A percentile compares a stretch with the other conserved stretches of the same genome.
Conservation (phyloP, 2,888 invertebrate species). For the Hermaeophaga mercurialis region DNA sequence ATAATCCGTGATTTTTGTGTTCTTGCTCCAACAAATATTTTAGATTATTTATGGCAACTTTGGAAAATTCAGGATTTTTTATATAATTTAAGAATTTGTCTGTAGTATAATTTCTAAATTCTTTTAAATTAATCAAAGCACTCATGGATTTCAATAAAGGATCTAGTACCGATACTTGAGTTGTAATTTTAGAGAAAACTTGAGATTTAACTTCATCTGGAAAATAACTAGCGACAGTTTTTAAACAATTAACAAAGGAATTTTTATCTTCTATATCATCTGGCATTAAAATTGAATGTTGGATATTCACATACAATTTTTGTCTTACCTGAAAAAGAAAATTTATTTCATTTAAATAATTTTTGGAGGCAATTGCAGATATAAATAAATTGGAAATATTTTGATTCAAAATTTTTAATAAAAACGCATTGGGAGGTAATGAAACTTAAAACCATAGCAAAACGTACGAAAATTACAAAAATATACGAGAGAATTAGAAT, state of each 20-base stretch:
- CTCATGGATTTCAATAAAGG: constrained; percentile 9
- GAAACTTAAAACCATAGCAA: too few species aligned
- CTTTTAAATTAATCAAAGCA: constrained; percentile 7
- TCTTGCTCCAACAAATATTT: constrained; percentile 13
- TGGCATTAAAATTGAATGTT: constrained; percentile 3
- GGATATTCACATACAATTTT: constrained; percentile 17
- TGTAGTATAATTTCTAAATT: constrained; percentile 13
- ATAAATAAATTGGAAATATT: too few species aligned
- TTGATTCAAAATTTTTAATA: too few species aligned
- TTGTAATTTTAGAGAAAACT: constrained; percentile 9
- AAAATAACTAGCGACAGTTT: constrained; percentile 5
- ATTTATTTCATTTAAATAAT: too few species aligned
- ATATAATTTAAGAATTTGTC: constrained; percentile 12
- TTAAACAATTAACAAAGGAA: constrained; percentile 17
- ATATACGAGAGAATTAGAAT: too few species aligned
- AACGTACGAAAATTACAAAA: too few species aligned
- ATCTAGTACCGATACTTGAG: not conserved
- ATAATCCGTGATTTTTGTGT: not conserved
- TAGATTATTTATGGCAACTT: constrained; percentile 12
- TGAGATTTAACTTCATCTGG: constrained; percentile 19
- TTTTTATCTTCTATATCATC: not conserved
- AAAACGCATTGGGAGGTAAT: too few species aligned
- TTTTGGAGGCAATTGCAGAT: too few species aligned
- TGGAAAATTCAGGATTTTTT: not conserved
- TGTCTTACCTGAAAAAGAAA: constrained; percentile 8